Base-by-base conservation (phyloP, 2,888 invertebrate species). In the Chloroclysta siterata region DNA sequence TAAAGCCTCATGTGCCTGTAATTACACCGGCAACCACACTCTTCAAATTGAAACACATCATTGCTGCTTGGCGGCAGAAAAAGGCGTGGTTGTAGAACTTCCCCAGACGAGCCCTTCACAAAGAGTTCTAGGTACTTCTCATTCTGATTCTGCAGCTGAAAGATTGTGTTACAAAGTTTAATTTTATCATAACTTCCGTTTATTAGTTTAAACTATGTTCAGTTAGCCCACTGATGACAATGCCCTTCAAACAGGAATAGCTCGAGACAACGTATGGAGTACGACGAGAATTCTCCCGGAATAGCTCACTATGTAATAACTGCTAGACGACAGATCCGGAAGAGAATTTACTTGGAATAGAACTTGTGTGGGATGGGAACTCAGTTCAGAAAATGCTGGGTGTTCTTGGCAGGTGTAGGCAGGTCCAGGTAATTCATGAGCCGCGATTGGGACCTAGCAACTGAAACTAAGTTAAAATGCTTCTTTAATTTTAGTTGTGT, bases 231-330 rank as follows among this genome's bases (percentile, higher is more conserved):
- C 42, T 44, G 11, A 17, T 53, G 54, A 41, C 47, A 48, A 42
- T 55, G 60, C 39, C 61, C 61, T 61, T 61, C 46, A 52, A 39
- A 56, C 56, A 5, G 22, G 28, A 61, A 61, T 61, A 61, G 46
- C 44, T 11, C 50, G 36, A 22, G 22, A 42, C 28, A 28, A n/a
- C 29, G 54, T 54, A 53, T 53, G 15, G 48, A n/a, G 5, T 36
- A 29, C 33, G 33, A 42, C 41, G 46, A 42, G 17, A 28, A 61
- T 55, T 6, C 22, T 50, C 50, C 44, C 1, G 28, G 36, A 61
- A 61, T 61, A 61, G 51, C 41, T 10, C 7, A 15, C 6, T 15
- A 7, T n/a, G 29, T 17, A 54, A 41, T 50, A 22, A 36, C 1
- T 13, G 51, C 55, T 55, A 36, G 36, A 17, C 60, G 51, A 61